Evolutionary conservation across 2,797 vertebrate species (phyloP), one percentile per base, ranked within the genome.

Genomic region (Pelochelys cantorii): DNA sequence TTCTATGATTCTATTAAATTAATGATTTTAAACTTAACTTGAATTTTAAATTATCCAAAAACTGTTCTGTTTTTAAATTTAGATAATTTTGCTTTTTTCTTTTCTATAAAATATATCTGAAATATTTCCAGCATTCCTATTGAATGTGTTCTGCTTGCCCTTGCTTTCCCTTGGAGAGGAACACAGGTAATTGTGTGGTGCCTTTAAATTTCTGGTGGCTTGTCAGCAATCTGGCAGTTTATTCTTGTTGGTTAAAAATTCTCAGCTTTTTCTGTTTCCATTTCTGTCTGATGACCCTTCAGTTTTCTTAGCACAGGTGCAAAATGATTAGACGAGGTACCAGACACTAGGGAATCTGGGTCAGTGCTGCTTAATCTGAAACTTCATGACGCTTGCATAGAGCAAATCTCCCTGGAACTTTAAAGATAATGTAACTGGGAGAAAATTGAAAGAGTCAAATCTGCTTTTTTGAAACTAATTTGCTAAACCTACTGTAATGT

Each of bases 31-130:
- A 93, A 93, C 90, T 85, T 87, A 95, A 97, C 95, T 96, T 89
- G 95, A 95, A 96, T 97, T 97, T 97, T 97, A 96, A 97, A 96
- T 97, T 96, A 94, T 93, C 83, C 93, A 94, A 95, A 92, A 91
- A 92, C 85, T 90, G 52, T 90, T 88, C 88, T 97, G 57, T 97
- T 97, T 96, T 94, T 88, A 92, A 95, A 92, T 93, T 34, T 88
- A 88, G 92, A 96, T 94, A 95, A 96, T 94, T 95, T 3, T 75
- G 31, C 91, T 93, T 62, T 65, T 94, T 94, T 94, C 90, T 56
- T 78, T 11, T 90, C 2, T 1, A 55, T 90, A 55, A 34, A 96
- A 91, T 88, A 68, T 88, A 94, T 93, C 94, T 90, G 85, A 85
- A 94, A 34, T 75, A 81, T 95, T 94, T 94, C 79, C 81, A 83